Percentiles rank a stretch among this genome's conserved stretches.
These are phyloP conservation scores for Phaonia tiefii DNA, from an alignment of 2,888 invertebrate genomes.

Conservation along the genomic window DNA sequence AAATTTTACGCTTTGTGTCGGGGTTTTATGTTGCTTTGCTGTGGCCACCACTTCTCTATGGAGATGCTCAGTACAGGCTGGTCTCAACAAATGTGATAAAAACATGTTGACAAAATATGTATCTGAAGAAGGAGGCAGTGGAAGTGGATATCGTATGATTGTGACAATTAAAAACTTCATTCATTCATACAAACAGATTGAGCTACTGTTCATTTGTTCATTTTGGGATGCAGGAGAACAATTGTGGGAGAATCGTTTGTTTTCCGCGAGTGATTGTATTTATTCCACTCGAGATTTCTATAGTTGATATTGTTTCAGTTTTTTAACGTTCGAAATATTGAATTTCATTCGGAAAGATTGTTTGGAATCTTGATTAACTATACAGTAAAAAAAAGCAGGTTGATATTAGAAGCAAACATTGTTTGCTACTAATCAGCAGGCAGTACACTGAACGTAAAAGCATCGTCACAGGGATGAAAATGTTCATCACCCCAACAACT, in stretches of 20 bases:
- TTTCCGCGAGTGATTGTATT: not conserved
- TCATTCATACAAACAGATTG: slow-evolving; percentile 11
- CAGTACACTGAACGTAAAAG: no score
- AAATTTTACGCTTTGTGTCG: slow-evolving; percentile 50
- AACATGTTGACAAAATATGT: slow-evolving; percentile 15
- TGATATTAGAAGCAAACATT: no score
- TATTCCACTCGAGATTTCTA: not conserved
- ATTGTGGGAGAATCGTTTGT: not conserved
- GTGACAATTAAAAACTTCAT: slow-evolving; percentile 14
- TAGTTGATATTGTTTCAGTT: not conserved
- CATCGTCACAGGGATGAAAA: no score
- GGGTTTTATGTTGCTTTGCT: not conserved
- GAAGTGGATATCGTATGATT: not conserved
- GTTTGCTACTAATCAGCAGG: no score
- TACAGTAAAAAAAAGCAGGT: no score
- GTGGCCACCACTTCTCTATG: not conserved
- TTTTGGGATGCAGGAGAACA: not conserved
- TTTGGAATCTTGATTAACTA: no score
- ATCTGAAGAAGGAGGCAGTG: not conserved
- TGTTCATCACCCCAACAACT: no score
- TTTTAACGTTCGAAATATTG: no score
- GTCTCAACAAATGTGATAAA: slow-evolving; percentile 15
- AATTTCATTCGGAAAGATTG: no score
- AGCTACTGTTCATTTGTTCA: slow-evolving; percentile 1
- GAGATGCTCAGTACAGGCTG: not conserved